These are phyloP conservation scores for Druceiella hillmani DNA, from an alignment of 2,888 invertebrate species.

Conservation along the genomic window DNA sequence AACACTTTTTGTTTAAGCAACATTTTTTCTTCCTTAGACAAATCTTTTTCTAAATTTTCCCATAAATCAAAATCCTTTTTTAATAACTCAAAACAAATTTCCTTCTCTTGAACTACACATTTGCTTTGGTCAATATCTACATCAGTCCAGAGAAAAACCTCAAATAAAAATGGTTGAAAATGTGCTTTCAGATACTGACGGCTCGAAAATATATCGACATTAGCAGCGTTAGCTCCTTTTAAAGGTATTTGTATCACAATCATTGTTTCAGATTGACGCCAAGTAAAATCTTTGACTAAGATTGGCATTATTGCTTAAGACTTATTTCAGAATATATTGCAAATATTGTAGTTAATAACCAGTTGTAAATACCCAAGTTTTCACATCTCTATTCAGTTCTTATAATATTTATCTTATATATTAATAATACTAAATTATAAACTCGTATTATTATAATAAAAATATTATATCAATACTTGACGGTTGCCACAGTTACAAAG, in stretches of 20 bases:
- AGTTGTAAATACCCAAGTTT: too few relatives aligned
- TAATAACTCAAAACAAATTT: constrained; percentile 59
- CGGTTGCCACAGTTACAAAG: too few relatives aligned
- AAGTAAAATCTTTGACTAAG: constrained; percentile 66
- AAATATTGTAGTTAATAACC: too few relatives aligned
- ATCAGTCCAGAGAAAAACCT: constrained; percentile 59
- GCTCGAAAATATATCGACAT: constrained; percentile 64
- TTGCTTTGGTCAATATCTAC: constrained; percentile 59
- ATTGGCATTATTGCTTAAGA: constrained; percentile 64
- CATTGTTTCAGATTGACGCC: constrained; percentile 63
- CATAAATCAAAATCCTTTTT: constrained; percentile 55
- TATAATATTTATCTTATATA: too few relatives aligned
- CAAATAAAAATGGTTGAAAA: constrained; percentile 69
- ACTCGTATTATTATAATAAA: too few relatives aligned
- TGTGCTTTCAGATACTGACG: constrained; percentile 68
- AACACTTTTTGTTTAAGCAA: constrained; percentile 52
- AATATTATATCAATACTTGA: too few relatives aligned
- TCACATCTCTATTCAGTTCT: background rate
- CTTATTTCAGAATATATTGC: too few relatives aligned
- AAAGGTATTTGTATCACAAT: constrained; percentile 63
- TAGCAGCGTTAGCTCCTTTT: constrained; percentile 54
- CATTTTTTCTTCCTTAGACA: constrained; percentile 53
- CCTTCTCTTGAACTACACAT: constrained; percentile 57
- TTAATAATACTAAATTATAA: too few relatives aligned
- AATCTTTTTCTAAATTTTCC: constrained; percentile 50